Base-by-base conservation (phyloP, 2,113 vertebrate species). In the Bujurquina vittata region DNA sequence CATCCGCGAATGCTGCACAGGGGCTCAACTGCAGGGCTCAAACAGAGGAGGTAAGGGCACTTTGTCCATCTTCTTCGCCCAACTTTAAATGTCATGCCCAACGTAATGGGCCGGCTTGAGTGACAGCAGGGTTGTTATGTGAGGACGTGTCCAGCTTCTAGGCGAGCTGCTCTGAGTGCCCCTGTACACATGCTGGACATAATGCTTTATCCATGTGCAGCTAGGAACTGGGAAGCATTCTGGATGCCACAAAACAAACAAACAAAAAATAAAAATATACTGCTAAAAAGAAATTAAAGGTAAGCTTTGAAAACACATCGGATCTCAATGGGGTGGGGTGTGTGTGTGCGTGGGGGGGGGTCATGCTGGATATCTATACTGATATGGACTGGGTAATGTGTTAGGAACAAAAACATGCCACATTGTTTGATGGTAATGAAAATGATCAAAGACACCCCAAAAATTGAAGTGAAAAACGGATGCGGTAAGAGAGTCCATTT, bases 1-100 rank as follows among this genome's bases (percentile, higher is more conserved):
- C 89, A 78, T 87, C 76, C 26, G 15, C 87, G 49, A 89, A 87
- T 15, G 23, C 89, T 72, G 65, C 83, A 86, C 81, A 75, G 85
- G 88, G 91, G 85, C 89, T 91, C 86, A 7, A 90, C 92, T 93
- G 89, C 92, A 79, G 91, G 93, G 93, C 86, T 80, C 72, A 82
- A 80, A 83, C 57, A 46, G 75, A 93, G 91, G 93, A 94, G 91
- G 93, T 95, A 86, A 89, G 86, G 92, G 91, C 89, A 90, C 87
- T 90, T 78, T 85, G 91, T 93, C 86, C 61, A 88, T 85, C 88
- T 92, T 91, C 91, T 91, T 89, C 82, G 65, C 91, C 93, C 93
- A 92, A 93, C 91, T 92, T 92, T 92, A 95, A 95, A 95, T 95
- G 94, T 95, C 94, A 95, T 86, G 91, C 74, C 84, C 86, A 85